phyloP scores from a whole-genome alignment of 1,140 invertebrate species.

The Zaprionus gabonicus region DNA sequence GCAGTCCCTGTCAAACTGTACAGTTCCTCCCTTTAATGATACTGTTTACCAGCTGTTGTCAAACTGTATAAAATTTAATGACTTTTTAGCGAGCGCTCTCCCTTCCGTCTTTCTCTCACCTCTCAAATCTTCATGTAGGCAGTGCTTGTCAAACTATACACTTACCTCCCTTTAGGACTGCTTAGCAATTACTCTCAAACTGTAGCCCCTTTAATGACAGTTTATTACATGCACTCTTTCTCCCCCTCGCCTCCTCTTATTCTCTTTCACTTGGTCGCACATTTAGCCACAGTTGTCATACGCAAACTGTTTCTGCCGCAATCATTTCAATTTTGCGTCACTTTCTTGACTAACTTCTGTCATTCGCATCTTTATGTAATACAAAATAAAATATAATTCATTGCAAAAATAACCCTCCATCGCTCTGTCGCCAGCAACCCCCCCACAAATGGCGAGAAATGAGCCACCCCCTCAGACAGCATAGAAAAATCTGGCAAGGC shows the following conservation, averaged over 20 bases:
- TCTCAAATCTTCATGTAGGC: background rate
- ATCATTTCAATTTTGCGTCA: slow-evolving; percentile 66
- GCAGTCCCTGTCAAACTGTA: slow-evolving; percentile 51
- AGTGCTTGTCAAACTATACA: background rate
- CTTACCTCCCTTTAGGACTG: background rate
- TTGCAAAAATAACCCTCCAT: slow-evolving; percentile 64
- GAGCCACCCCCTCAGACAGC: slow-evolving; percentile 38
- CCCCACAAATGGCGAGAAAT: slow-evolving; percentile 5
- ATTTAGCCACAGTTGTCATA: slow-evolving; percentile 34
- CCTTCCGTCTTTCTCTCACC: background rate
- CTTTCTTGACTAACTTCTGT: slow-evolving; percentile 62
- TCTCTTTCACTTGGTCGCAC: slow-evolving; percentile 32
- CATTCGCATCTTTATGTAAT: slow-evolving; percentile 61
- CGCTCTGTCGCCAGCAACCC: slow-evolving; percentile 40
- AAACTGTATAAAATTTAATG: slow-evolving; percentile 22
- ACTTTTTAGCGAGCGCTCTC: background rate
- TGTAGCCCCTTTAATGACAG: slow-evolving; percentile 30
- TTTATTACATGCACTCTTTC: background rate
- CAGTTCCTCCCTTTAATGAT: background rate
- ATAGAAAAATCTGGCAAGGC: background rate
- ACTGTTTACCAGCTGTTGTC: background rate
- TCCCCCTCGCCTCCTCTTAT: background rate
- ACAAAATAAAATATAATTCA: slow-evolving; percentile 76
- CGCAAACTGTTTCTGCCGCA: slow-evolving; percentile 41
- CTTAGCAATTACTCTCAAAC: slow-evolving; percentile 27